phyloP scores from a whole-genome alignment of 2,797 vertebrate genomes.

The Melanotaenia trifasciata region DNA sequence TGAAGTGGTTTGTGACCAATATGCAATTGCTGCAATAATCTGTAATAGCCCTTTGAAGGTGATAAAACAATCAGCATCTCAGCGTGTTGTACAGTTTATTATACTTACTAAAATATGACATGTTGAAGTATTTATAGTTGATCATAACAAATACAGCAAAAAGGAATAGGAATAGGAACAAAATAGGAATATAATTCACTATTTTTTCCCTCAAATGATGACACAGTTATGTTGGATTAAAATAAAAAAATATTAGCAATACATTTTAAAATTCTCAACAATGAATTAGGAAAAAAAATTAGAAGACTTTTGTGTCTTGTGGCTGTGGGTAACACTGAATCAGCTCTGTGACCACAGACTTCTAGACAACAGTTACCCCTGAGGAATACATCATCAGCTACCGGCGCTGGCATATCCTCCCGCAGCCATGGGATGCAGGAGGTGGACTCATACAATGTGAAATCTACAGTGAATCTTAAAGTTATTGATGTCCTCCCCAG shows the following conservation, averaged over 20 bases:
- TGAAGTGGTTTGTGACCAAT: slow-evolving; percentile 40
- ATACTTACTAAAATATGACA: not conserved
- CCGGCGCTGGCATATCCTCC: slow-evolving; percentile 22
- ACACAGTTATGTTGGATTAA: not conserved
- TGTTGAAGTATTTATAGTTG: slow-evolving; percentile 28
- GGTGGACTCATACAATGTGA: slow-evolving; percentile 49
- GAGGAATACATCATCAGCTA: slow-evolving; percentile 37
- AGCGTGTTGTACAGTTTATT: slow-evolving; percentile 3
- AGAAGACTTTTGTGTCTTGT: too few relatives aligned
- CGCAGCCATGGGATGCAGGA: slow-evolving; percentile 7
- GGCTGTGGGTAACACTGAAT: not conserved
- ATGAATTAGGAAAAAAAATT: too few relatives aligned
- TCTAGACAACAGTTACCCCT: slow-evolving; percentile 11
- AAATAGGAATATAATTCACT: slow-evolving; percentile 24
- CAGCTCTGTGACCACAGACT: not conserved
- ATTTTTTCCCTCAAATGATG: not conserved
- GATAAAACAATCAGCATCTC: slow-evolving; percentile 40
- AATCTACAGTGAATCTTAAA: slow-evolving; percentile 67
- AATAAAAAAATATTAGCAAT: not conserved
- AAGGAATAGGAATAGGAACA: slow-evolving; percentile 11
- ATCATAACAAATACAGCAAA: slow-evolving; percentile 30
- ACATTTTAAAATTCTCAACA: too few relatives aligned
- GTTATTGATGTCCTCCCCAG: slow-evolving; percentile 66
- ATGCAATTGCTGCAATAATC: slow-evolving; percentile 34
- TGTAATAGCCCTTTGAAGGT: slow-evolving; percentile 30